Evolutionary conservation across 2,888 invertebrate genomes (phyloP).

Genomic region (Ormyrus pomaceus): DNA sequence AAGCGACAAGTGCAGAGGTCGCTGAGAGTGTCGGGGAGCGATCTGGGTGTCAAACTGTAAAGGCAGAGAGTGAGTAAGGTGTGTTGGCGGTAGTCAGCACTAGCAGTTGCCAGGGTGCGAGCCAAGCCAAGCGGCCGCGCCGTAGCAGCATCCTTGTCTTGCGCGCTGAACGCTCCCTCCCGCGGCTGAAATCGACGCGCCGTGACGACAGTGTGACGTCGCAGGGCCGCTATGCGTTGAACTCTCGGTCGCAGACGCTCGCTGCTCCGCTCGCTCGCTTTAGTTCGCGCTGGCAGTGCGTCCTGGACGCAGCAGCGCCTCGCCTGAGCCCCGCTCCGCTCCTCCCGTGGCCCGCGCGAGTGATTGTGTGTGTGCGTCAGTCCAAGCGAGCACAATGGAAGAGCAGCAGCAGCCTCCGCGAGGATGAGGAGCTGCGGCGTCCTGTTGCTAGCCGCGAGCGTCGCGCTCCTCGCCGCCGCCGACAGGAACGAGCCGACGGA

Average conservation of each 20-base stretch:
- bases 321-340: neutral
- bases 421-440: neutral
- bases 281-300: conserved; percentile 23
- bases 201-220: no score
- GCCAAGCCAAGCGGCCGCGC: neutral
- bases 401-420: no score
- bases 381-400: no score
- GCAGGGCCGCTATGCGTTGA: neutral
- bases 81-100: neutral
- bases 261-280: no score
- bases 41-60: neutral
- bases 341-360: neutral
- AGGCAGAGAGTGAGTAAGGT: neutral
- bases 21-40: neutral
- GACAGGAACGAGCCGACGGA: neutral
- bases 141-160: neutral
- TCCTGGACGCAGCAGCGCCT: conserved; percentile 18
- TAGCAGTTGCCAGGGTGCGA: no score
- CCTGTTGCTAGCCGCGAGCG: conserved; percentile 1
- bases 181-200: neutral
- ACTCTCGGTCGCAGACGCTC: no score
- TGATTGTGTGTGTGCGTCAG: no score
- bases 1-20: neutral
- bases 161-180: neutral
- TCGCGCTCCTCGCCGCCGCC: neutral